Base-by-base conservation (phyloP, 2,797 vertebrate genomes). In the Epinephelus coioides region DNA sequence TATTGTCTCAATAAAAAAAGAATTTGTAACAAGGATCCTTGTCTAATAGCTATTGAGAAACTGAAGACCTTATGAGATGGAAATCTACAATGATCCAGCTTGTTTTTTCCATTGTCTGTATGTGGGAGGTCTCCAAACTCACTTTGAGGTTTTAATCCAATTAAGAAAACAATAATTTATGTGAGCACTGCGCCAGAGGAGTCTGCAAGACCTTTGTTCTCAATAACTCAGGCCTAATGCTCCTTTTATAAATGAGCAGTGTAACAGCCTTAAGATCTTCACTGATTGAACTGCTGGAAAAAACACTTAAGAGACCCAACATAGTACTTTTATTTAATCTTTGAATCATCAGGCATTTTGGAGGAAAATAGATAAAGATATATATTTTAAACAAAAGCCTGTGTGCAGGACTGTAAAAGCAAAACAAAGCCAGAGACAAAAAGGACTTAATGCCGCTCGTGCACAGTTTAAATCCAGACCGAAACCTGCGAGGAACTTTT, bases 1-100 rank as follows among this genome's bases (percentile, higher is more conserved):
- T 95, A 96, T 87, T 85, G 85, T 77, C 60, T 64, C 90, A 91
- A 95, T 95, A 94, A 95, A 95, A 93, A 79, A 92, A 94, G 89
- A 94, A 95, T 94, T 90, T 94, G 89, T 88, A 89, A 88, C 82
- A 76, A 76, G 85, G 78, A 80, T 83, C 69, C 78, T 81, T 86
- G 62, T 91, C 84, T 89, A 90, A 91, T 80, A 84, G 89, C 86
- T 73, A 67, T 79, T 81, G 90, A 88, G 92, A 89, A 92, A 92
- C 80, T 15, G 46, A 86, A 85, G 76, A 76, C 67, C 53, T 56
- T 65, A 65, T 73, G 80, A 88, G 90, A 94, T 93, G 84, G 82
- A 88, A 90, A 94, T 94, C 88, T 92, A 30, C 71, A 86, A 73
- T 53, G 57, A 89, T 82, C 51, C 62, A 76, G 73, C 69, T 73